These are phyloP conservation scores for Drosophila flavopinicola DNA, from an alignment of 2,888 invertebrate species.

Conservation along the genomic window DNA sequence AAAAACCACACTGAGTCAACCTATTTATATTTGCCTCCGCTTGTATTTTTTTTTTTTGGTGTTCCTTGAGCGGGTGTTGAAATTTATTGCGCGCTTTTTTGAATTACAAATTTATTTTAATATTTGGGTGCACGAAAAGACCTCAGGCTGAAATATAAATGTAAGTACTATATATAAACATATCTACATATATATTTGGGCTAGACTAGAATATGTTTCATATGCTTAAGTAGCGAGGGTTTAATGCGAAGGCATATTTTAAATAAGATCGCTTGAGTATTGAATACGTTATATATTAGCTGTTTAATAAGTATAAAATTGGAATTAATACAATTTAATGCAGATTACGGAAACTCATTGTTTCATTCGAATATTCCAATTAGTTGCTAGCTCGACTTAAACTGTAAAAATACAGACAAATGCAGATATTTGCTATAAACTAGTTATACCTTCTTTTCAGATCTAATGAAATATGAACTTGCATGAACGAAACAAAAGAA, in stretches of 20 bases:
- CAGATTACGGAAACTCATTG: too few relatives aligned
- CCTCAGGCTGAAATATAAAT: conserved; percentile 37
- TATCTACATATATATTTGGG: conserved; percentile 1
- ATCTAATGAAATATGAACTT: too few relatives aligned
- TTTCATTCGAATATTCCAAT: too few relatives aligned
- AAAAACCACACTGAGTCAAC: conserved; percentile 51
- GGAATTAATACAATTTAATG: too few relatives aligned
- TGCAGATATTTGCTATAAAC: too few relatives aligned
- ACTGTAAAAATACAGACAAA: too few relatives aligned
- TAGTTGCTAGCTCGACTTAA: too few relatives aligned
- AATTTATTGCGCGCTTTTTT: conserved; percentile 71
- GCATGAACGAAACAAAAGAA: too few relatives aligned
- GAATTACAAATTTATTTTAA: conserved; percentile 77
- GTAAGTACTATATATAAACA: conserved; percentile 8
- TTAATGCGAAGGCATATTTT: too few relatives aligned
- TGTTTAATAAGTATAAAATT: background rate
- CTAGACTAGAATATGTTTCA: conserved; percentile 4
- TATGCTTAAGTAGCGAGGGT: background rate
- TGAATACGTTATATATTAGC: background rate
- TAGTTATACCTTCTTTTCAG: too few relatives aligned
- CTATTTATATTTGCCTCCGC: conserved; percentile 60
- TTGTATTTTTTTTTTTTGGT: conserved; percentile 11
- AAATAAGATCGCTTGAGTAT: too few relatives aligned
- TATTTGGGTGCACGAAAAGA: conserved; percentile 45
- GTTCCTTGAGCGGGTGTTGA: conserved; percentile 47